Evolutionary conservation across 2,113 vertebrate species (phyloP), one percentile per base, ranked within the genome.

Genomic region (Callorhinus ursinus): DNA sequence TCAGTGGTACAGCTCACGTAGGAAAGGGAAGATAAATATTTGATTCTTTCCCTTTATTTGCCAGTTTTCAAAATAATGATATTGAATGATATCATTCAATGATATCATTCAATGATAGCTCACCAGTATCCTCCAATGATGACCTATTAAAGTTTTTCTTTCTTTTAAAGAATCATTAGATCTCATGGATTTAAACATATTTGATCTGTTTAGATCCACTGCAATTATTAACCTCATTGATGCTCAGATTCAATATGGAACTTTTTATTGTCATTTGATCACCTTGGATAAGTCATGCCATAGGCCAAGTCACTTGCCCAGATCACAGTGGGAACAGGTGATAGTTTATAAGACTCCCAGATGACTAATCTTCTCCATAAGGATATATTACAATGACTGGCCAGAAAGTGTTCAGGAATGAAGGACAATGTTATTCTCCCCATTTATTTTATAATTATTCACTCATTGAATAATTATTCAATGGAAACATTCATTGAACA

Each of bases 11-110:
- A 39, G 28, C 33, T 55, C 39, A 81, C 65, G 61, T 7, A 83
- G 55, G 31, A 87, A 96, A 72, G 49, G 13, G 13, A 83, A 79
- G 61, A 95, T 33, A 21, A 59, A 24, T 3, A 59, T 65, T 42
- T 36, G 19, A 85, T 4, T 42, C 53, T 76, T 97, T 81, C 28
- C 31, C 13, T 96, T 85, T 76, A 93, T 13, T 63, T 85, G 7
- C 22, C n/a, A 76, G 21, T 90, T 81, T 90, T 92, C 87, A 86
- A 81, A 93, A 79, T 57, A 67, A 86, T 67, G 24, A 72, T 39
- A 39, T 39, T 39, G 39, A 39, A 39, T 39, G 39, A 39, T 39
- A 39, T 39, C 39, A 39, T 39, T 39, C 39, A 39, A 39, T 39
- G 39, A 39, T 39, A 39, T 39, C 39, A 39, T 39, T 39, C 39